Conservation (phyloP, 2,888 invertebrate species). For the Protophormia terraenovae region DNA sequence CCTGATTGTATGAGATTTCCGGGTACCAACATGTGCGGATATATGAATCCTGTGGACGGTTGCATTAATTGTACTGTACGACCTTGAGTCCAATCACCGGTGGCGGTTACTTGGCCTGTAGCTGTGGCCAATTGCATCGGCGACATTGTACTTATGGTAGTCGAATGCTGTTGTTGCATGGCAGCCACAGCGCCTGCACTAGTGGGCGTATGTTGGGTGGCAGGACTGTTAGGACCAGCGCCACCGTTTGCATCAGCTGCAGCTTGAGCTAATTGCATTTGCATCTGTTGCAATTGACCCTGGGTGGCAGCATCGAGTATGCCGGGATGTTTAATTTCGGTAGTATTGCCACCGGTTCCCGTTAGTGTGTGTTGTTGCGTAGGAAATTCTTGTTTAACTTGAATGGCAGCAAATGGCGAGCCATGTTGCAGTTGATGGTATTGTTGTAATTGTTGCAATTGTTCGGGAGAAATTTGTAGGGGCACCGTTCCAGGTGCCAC, state of each 20-base stretch:
- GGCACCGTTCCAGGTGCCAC: constrained; percentile 80
- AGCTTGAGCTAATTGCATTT: constrained; percentile 79
- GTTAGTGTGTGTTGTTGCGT: constrained; percentile 59
- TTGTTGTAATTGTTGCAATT: constrained; percentile 84
- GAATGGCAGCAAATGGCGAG: constrained; percentile 81
- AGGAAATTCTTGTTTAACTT: constrained; percentile 81
- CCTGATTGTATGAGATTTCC: constrained; percentile 86
- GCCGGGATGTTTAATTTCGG: constrained; percentile 78
- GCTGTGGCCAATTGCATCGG: constrained; percentile 86
- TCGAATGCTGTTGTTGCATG: constrained; percentile 82
- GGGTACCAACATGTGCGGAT: constrained; percentile 92
- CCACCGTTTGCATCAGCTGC: constrained; percentile 71
- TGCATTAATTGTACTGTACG: constrained; percentile 93
- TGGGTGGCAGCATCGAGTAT: constrained; percentile 82
- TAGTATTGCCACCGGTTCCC: constrained; percentile 69
- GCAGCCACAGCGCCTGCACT: constrained; percentile 73
- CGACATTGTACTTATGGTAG: constrained; percentile 89
- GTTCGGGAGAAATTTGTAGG: constrained; percentile 81
- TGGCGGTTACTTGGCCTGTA: constrained; percentile 84
- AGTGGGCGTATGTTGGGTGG: constrained; percentile 80
- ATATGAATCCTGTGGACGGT: constrained; percentile 85
- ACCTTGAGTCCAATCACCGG: constrained; percentile 86
- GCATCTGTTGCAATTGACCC: constrained; percentile 82
- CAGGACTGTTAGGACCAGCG: constrained; percentile 81
- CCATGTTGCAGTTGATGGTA: constrained; percentile 84